Evolutionary conservation across 1,140 invertebrate species (phyloP).

Genomic region (Anastatus disparis): DNA sequence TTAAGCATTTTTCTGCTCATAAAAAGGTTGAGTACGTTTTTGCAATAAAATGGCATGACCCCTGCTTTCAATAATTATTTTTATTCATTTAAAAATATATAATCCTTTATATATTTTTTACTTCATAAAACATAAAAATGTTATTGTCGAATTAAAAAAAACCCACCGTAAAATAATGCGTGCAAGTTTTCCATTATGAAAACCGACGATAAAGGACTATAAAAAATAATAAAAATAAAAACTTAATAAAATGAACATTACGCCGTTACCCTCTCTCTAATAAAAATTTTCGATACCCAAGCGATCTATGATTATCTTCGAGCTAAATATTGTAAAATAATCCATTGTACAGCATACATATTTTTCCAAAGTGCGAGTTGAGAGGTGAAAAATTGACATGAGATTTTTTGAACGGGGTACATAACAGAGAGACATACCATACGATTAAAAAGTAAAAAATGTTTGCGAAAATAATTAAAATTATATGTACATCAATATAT

Average conservation of each 20-base stretch:
- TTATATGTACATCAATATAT: conserved; percentile 43
- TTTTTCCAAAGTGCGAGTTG: conserved; percentile 63
- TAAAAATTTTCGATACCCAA: neutral
- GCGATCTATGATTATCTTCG: conserved; percentile 18
- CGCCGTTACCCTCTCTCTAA: conserved; percentile 1
- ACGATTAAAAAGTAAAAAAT: conserved; percentile 32
- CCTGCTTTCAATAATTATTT: too few relatives aligned
- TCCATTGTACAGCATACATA: conserved; percentile 61
- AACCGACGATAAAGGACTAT: neutral
- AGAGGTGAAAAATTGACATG: conserved; percentile 54
- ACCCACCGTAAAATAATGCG: neutral
- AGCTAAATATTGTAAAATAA: conserved; percentile 58
- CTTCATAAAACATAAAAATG: neutral
- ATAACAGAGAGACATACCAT: conserved; percentile 23
- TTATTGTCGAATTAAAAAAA: neutral
- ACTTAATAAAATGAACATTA: neutral
- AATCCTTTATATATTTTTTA: too few relatives aligned
- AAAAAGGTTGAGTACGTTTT: too few relatives aligned
- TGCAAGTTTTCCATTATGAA: conserved; percentile 16
- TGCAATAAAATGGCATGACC: too few relatives aligned
- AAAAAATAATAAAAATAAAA: neutral
- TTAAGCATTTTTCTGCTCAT: too few relatives aligned
- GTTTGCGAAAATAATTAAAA: conserved; percentile 42
- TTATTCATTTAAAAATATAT: neutral
- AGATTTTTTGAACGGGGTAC: conserved; percentile 24